Evolutionary conservation across 2,797 vertebrate genomes (phyloP).

Genomic region (Hippoglossus hippoglossus): DNA sequence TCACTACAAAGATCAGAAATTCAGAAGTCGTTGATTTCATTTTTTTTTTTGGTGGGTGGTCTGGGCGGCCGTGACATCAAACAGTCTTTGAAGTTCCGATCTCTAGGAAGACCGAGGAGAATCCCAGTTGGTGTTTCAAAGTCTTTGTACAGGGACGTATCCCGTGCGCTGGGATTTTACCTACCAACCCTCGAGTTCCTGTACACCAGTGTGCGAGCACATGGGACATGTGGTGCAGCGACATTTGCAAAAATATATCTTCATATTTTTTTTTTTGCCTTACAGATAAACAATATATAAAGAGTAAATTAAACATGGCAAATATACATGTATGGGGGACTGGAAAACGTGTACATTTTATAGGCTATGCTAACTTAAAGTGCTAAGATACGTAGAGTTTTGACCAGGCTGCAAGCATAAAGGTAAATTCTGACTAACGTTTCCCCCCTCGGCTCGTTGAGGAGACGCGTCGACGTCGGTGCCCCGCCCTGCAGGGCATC

Average conservation of each 20-base stretch:
- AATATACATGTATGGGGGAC: constrained; percentile 54
- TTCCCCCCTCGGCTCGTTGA: constrained; percentile 20
- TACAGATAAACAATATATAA: constrained; percentile 65
- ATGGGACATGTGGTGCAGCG: constrained; percentile 45
- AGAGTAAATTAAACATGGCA: constrained; percentile 69
- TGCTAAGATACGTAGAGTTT: constrained; percentile 70
- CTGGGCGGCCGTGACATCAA: constrained; percentile 76
- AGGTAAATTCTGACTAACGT: constrained; percentile 54
- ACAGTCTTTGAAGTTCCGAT: constrained; percentile 43
- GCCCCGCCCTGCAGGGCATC: constrained; percentile 78
- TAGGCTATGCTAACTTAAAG: constrained; percentile 78
- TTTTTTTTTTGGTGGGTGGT: constrained; percentile 62
- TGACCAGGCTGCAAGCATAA: constrained; percentile 77
- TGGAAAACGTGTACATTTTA: constrained; percentile 51
- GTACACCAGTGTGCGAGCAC: constrained; percentile 61
- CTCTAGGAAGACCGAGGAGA: constrained; percentile 64
- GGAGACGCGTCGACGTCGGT: constrained; percentile 4
- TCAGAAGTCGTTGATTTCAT: constrained; percentile 32
- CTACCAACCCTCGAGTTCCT: constrained; percentile 23
- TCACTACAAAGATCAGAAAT: constrained; percentile 34
- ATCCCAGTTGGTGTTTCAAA: constrained; percentile 47
- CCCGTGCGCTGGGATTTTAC: constrained; percentile 37
- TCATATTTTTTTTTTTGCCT: constrained; percentile 64
- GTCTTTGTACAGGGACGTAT: constrained; percentile 61
- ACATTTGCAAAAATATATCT: constrained; percentile 81